Evolutionary conservation across 2,113 vertebrate genomes (phyloP), one percentile per base, ranked within the genome.

Genomic region (Stigmatopora nigra): DNA sequence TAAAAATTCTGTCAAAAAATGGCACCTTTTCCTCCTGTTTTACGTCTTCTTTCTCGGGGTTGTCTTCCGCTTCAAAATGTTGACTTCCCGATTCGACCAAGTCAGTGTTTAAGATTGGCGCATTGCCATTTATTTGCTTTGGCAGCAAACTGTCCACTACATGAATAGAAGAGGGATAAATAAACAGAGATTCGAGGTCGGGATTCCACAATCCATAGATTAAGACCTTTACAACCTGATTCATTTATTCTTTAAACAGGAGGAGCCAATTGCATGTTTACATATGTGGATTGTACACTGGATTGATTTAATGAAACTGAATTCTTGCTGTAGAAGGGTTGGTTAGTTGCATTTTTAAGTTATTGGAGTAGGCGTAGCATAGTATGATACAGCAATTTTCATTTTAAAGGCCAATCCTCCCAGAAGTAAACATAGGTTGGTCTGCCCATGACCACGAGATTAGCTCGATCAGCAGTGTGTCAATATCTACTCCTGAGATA

Each of bases 91-190:
- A 11, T 58, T 77, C 2, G 0, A 55, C 1, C 15, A 62, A 85
- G 65, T 81, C 65, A 65, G 69, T 1, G 6, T 55, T 75, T 65
- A 73, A 82, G 81, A 91, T 81, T 70, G 79, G 3, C 2, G 86
- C 63, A 11, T 51, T 81, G 53, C 78, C 85, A 49, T 91, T 91
- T 76, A 69, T 61, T 10, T 80, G 64, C 38, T 85, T 51, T 10
- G 55, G 67, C 22, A 82, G 73, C 61, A 84, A 79, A 73, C 71
- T 49, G 38, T 81, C 86, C 5, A 75, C 94, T 94, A 76, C 25
- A 31, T 31, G 3, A 31, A 31, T 31, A 47, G 75, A 87, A 59
- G 45, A 58, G 46, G 25, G 25, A 65, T 41, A 9, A 58, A 76
- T 31, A 3, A 25, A 1, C 25, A 31, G 25, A 63, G 31, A 13